These are phyloP conservation scores for Panopea generosa DNA, from an alignment of 2,888 invertebrate genomes.

Conservation along the genomic window DNA sequence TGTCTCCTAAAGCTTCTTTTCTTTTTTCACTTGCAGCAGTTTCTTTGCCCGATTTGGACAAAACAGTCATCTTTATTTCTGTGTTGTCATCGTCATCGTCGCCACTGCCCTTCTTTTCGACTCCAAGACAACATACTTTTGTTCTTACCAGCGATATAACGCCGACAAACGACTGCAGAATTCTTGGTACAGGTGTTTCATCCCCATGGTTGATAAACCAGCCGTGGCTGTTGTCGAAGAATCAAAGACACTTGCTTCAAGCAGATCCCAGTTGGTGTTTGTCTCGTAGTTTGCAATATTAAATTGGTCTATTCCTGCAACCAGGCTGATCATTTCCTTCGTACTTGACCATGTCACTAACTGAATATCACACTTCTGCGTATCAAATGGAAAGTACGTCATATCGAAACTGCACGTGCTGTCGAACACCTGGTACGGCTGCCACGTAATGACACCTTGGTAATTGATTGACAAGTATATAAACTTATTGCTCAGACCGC, in stretches of 20 bases:
- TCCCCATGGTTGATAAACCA: constrained; percentile 47
- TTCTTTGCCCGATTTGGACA: background rate
- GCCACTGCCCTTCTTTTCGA: no score
- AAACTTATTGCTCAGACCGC: constrained; percentile 55
- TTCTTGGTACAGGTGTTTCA: constrained; percentile 37
- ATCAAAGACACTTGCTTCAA: constrained; percentile 33
- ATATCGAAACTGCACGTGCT: constrained; percentile 58
- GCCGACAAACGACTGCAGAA: constrained; percentile 25
- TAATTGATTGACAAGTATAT: constrained; percentile 41
- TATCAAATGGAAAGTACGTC: constrained; percentile 61
- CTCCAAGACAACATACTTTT: constrained; percentile 9
- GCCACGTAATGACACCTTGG: constrained; percentile 48
- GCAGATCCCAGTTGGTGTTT: constrained; percentile 65
- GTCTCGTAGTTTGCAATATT: constrained; percentile 37
- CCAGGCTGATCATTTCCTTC: constrained; percentile 41
- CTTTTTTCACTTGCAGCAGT: no score
- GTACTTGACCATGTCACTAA: constrained; percentile 62
- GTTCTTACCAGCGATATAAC: constrained; percentile 2
- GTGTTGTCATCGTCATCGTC: background rate
- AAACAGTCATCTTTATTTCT: background rate
- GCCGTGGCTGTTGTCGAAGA: constrained; percentile 47
- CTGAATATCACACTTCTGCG: constrained; percentile 55
- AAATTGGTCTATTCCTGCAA: constrained; percentile 42
- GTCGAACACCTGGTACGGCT: constrained; percentile 60
- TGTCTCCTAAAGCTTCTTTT: background rate